Percentiles rank a stretch among this genome's conserved stretches.
Conservation (phyloP, 2,888 invertebrate genomes). For the Mythimna lalbum region DNA sequence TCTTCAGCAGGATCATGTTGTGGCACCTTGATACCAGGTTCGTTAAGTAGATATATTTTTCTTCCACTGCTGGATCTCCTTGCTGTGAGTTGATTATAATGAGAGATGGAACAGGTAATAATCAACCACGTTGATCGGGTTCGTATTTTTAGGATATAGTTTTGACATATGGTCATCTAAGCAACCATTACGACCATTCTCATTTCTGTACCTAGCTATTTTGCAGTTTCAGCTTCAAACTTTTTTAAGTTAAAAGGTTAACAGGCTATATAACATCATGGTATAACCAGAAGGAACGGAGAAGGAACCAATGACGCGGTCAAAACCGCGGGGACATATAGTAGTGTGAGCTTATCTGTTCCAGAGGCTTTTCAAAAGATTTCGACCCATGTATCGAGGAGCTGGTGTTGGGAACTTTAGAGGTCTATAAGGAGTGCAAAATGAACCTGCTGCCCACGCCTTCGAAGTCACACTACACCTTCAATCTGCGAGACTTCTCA, state of each 20-base stretch:
- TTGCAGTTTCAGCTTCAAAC: too few relatives aligned
- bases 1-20: slow-evolving; percentile 97
- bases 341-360: slow-evolving; percentile 2
- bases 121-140: not conserved
- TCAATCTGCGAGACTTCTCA: slow-evolving; percentile 98
- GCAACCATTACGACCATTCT: not conserved
- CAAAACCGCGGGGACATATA: too few relatives aligned
- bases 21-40: slow-evolving; percentile 99
- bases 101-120: too few relatives aligned
- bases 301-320: too few relatives aligned
- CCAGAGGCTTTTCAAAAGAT: slow-evolving; percentile 97
- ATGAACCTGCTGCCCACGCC: slow-evolving; percentile 97
- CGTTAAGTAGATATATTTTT: slow-evolving; percentile 4
- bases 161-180: not conserved
- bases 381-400: slow-evolving; percentile 98
- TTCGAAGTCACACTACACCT: slow-evolving; percentile 98
- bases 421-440: slow-evolving; percentile 96
- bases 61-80: too few relatives aligned
- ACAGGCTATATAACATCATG: too few relatives aligned
- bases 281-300: too few relatives aligned
- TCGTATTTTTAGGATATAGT: not conserved
- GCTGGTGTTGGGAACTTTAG: slow-evolving; percentile 96
- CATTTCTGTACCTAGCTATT: not conserved
- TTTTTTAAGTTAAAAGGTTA: too few relatives aligned
- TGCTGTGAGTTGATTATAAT: too few relatives aligned